phyloP scores from a whole-genome alignment of 2,888 invertebrate species.

The Seira musarum region DNA sequence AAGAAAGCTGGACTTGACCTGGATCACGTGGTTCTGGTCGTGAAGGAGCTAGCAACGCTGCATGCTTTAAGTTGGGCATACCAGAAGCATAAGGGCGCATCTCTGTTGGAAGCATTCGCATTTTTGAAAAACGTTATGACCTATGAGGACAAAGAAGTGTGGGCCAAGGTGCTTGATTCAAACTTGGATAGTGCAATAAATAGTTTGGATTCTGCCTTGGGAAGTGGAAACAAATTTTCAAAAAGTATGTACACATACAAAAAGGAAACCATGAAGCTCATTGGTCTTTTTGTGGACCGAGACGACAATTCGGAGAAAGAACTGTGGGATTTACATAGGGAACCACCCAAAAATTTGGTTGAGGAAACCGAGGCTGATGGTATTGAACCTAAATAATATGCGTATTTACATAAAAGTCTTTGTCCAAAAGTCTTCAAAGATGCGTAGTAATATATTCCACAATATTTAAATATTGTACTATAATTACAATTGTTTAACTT shows the following conservation, averaged over 20 bases:
- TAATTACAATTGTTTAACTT: too few relatives aligned
- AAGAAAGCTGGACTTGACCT: constrained; percentile 49
- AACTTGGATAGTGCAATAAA: constrained; percentile 14
- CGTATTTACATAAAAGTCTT: too few relatives aligned
- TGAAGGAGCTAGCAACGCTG: constrained; percentile 57
- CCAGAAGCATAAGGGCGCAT: too few relatives aligned
- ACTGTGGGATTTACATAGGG: constrained; percentile 24
- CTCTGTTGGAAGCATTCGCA: too few relatives aligned
- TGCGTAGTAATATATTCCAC: not conserved
- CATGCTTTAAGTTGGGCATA: constrained; percentile 16
- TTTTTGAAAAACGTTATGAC: too few relatives aligned
- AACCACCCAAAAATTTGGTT: constrained; percentile 14
- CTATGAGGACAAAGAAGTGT: constrained; percentile 39
- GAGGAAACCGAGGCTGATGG: constrained; percentile 13
- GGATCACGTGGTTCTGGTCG: constrained; percentile 51
- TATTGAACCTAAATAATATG: too few relatives aligned
- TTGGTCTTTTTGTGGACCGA: constrained; percentile 28
- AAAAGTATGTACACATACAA: too few relatives aligned
- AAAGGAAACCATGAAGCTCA: not conserved
- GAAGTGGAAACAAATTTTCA: too few relatives aligned
- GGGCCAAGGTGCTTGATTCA: not conserved
- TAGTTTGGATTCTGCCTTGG: not conserved
- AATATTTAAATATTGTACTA: not conserved
- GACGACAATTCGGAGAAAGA: not conserved
- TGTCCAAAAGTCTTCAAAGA: not conserved